Conservation (phyloP, 2,888 invertebrate species). For the Himalopsyche anomala region DNA sequence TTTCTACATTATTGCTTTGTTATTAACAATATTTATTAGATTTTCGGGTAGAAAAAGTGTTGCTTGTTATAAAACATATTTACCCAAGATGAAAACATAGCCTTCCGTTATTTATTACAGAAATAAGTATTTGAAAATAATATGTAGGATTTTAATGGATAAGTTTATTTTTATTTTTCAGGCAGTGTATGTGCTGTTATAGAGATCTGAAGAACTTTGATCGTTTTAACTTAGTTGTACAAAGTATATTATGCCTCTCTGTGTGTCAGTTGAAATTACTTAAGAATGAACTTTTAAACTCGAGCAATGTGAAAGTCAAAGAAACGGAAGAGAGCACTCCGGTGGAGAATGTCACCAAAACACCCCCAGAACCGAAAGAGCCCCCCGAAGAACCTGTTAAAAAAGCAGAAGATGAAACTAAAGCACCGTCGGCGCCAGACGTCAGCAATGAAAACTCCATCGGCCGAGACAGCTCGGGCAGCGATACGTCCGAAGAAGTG, state of each 20-base stretch:
- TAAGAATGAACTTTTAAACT: conserved; percentile 76
- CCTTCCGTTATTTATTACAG: too few relatives aligned
- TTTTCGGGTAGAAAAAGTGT: too few relatives aligned
- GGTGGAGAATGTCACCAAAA: conserved; percentile 51
- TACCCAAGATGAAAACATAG: too few relatives aligned
- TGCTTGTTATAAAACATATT: too few relatives aligned
- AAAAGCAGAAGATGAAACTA: conserved; percentile 67
- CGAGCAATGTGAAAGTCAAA: conserved; percentile 69
- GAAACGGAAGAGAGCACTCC: conserved; percentile 66
- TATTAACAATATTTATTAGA: too few relatives aligned
- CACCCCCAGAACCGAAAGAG: conserved; percentile 68
- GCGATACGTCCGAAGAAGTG: conserved; percentile 68
- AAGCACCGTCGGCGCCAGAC: conserved; percentile 65
- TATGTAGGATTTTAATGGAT: conserved; percentile 13
- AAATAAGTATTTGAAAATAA: too few relatives aligned
- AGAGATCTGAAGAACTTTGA: conserved; percentile 95
- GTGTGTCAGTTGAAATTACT: conserved; percentile 89
- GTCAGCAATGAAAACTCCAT: conserved; percentile 58
- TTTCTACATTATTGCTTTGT: too few relatives aligned
- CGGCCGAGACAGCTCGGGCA: conserved; percentile 61
- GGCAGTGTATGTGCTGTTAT: conserved; percentile 97
- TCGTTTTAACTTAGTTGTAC: conserved; percentile 91
- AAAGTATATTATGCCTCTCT: conserved; percentile 89
- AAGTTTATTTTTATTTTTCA: conserved; percentile 72
- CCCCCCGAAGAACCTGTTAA: conserved; percentile 68